phyloP scores from a whole-genome alignment of 1,140 invertebrate species.

The Saccostrea cuccullata region DNA sequence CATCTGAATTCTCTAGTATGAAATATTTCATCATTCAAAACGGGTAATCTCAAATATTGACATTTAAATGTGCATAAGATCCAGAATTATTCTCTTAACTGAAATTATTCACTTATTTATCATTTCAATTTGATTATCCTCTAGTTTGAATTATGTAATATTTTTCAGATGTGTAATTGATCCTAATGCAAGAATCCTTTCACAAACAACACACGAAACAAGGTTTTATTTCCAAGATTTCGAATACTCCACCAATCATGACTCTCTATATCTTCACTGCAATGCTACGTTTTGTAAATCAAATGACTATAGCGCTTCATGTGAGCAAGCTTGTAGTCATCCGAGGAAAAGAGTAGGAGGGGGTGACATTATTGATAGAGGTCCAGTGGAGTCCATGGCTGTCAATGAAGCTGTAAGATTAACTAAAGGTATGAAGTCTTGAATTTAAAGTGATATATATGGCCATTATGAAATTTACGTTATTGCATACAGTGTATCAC shows the following conservation, averaged over 20 bases:
- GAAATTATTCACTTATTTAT: too few species aligned
- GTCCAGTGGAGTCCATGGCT: background rate
- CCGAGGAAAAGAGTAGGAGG: background rate
- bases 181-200: slow-evolving; percentile 51
- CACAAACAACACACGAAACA: slow-evolving; percentile 57
- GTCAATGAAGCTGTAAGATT: background rate
- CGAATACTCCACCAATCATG: slow-evolving; percentile 51
- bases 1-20: background rate
- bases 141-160: background rate
- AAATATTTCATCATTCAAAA: slow-evolving; percentile 44
- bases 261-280: slow-evolving; percentile 54
- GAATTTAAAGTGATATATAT: too few species aligned
- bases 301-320: slow-evolving; percentile 42
- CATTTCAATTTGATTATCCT: background rate
- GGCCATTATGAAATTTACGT: too few species aligned
- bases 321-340: slow-evolving; percentile 47
- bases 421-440: background rate
- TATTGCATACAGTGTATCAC: background rate
- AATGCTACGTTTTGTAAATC: slow-evolving; percentile 55
- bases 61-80: background rate
- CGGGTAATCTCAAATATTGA: slow-evolving; percentile 37
- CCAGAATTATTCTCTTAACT: too few species aligned
- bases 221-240: slow-evolving; percentile 59
- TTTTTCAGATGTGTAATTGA: slow-evolving; percentile 55
- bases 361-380: background rate